Percentiles rank a stretch among this genome's conserved stretches.
Conservation (phyloP, 2,797 vertebrate species). For the Threskiornis aethiopicus region DNA sequence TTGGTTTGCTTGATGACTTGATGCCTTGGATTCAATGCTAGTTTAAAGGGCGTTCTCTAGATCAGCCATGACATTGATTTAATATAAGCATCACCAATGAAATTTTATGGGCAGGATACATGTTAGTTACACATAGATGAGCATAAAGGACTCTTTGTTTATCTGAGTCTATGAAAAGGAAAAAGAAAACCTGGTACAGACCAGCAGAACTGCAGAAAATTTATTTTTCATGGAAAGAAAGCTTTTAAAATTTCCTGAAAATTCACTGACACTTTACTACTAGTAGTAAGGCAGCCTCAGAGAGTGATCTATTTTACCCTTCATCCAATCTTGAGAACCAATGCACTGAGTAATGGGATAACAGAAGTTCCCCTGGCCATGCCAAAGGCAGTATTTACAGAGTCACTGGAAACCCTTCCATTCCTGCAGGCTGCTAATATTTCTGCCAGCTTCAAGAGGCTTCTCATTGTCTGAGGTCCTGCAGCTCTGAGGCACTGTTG, state of each 20-base stretch:
- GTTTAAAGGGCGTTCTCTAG: background rate
- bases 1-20: background rate
- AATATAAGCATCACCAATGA: background rate
- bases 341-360: background rate
- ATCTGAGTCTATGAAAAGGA: background rate
- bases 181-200: background rate
- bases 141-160: background rate
- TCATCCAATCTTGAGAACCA: background rate
- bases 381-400: background rate
- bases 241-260: background rate
- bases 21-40: background rate
- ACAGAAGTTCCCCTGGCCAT: background rate
- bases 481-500: slow-evolving; percentile 11
- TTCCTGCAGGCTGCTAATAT: background rate
- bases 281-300: background rate
- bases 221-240: background rate
- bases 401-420: background rate
- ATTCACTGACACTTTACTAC: background rate
- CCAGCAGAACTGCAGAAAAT: background rate
- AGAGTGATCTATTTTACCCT: background rate
- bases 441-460: slow-evolving; percentile 16
- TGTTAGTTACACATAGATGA: background rate
- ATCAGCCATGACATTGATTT: background rate
- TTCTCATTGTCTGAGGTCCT: slow-evolving; percentile 34
- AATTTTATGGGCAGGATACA: background rate